A percentile compares a stretch with the other conserved stretches of the same genome.
These are phyloP conservation scores for human DNA, from an alignment of 2,113 vertebrate species.

Conservation along the genomic window GRCh38 chr17:27048001-27048500, in stretches of 20 bases:
- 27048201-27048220: not conserved
- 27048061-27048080: not conserved
- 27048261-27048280: not conserved
- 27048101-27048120: not conserved
- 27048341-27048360: not conserved
- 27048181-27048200: not conserved
- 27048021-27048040: not conserved
- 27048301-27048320: fast-evolving
- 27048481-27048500: too few relatives aligned
- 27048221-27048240: not conserved
- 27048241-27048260: not conserved
- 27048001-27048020: not conserved
- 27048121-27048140: not conserved
- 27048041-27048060: not conserved
- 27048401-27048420: not conserved
- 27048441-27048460: not conserved
- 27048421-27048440: not conserved
- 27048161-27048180: not conserved
- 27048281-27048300: not conserved
- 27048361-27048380: fast-evolving
- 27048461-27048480: not conserved
- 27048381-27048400: not conserved
- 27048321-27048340: not conserved
- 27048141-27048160: not conserved
- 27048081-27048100: not conserved